Evolutionary conservation across 2,113 vertebrate species (phyloP).

Genomic region (Ellobius talpinus): DNA sequence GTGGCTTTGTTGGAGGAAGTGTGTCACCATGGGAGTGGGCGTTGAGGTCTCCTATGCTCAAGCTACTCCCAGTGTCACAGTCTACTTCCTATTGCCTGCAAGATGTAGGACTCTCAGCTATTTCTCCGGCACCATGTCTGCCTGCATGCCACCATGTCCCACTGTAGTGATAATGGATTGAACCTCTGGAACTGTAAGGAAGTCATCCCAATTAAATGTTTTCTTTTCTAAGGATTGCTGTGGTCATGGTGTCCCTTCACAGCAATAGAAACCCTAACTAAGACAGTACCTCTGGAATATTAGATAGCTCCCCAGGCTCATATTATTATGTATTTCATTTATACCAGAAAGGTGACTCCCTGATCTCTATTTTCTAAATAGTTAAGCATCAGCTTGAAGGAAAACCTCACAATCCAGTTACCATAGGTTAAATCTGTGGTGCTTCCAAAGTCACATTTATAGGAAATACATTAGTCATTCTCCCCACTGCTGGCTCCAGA

Average conservation of each 20-base stretch:
- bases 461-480: background rate
- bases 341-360: background rate
- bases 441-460: conserved; percentile 20
- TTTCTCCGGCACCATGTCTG: too few species aligned
- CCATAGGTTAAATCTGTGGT: conserved; percentile 4
- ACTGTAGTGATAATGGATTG: too few species aligned
- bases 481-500: background rate
- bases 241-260: too few species aligned
- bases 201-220: too few species aligned
- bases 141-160: too few species aligned
- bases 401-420: background rate
- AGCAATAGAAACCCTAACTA: background rate
- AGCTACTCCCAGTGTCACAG: too few species aligned
- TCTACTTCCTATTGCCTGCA: background rate
- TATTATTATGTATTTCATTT: background rate
- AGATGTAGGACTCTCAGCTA: too few species aligned
- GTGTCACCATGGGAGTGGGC: too few species aligned
- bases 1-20: too few species aligned
- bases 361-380: conserved; percentile 28
- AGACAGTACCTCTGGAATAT: conserved; percentile 25
- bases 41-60: too few species aligned
- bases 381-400: conserved; percentile 9
- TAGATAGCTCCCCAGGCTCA: background rate
- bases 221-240: too few species aligned
- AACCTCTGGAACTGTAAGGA: too few species aligned